A percentile compares a stretch with the other conserved stretches of the same genome.
These are phyloP conservation scores for Crypturellus undulatus DNA, from an alignment of 2,113 vertebrate species.

Conservation along the genomic window DNA sequence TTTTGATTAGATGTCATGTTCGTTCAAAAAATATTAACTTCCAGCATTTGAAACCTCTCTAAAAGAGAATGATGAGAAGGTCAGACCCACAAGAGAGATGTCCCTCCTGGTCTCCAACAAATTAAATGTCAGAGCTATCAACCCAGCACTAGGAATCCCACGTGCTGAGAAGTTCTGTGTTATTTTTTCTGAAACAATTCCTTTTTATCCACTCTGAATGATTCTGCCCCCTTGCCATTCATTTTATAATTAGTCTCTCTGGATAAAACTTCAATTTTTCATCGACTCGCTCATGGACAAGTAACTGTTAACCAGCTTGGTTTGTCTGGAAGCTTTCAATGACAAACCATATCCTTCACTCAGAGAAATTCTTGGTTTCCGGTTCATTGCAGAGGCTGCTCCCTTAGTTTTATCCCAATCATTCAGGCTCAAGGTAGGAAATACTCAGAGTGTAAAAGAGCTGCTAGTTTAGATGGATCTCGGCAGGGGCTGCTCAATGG, in stretches of 20 bases:
- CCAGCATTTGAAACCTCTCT: background rate
- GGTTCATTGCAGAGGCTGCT: background rate
- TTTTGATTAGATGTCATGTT: background rate
- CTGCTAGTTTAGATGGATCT: background rate
- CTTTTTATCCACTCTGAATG: background rate
- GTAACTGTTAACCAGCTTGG: background rate
- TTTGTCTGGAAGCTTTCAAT: background rate
- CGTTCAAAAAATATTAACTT: background rate
- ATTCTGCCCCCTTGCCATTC: background rate
- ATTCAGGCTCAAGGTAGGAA: background rate
- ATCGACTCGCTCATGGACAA: background rate
- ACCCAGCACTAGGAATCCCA: background rate
- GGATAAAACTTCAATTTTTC: background rate
- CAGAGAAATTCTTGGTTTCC: background rate
- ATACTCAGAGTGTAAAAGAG: background rate
- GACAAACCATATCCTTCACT: background rate
- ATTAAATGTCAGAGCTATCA: background rate
- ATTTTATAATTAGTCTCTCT: constrained; percentile 23
- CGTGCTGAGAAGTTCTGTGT: background rate
- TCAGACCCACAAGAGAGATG: background rate
- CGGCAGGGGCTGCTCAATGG: background rate
- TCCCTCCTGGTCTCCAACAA: background rate
- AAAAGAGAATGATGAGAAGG: background rate
- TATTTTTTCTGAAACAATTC: background rate
- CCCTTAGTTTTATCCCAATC: background rate